Evolutionary conservation across 2,797 vertebrate genomes (phyloP), one percentile per base, ranked within the genome.

Genomic region (Tenualosa ilisha): DNA sequence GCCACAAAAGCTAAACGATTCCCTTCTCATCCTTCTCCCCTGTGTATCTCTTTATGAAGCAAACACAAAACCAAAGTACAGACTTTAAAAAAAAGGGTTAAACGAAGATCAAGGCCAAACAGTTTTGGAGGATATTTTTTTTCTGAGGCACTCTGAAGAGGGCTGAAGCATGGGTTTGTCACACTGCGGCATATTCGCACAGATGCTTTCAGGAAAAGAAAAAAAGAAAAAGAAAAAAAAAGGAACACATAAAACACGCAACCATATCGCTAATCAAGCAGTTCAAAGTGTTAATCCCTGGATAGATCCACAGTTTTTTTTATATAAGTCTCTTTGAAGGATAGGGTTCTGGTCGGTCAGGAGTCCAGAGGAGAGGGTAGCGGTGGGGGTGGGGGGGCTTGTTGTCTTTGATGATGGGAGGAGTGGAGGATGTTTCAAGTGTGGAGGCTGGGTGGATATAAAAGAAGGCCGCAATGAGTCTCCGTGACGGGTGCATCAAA

Each of bases 271-370:
- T 72, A 87, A 87, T 83, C 75, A 72, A 84, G 50, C 63, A 82
- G 51, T 40, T 82, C 81, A 88, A 86, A 84, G 54, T 81, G 51
- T 65, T 84, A 87, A 83, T 82, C 37, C 40, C 46, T 54, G 81
- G 63, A 53, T 75, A 88, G 65, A 85, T 88, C 84, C 84, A 86
- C 85, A 90, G 82, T 88, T 85, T 87, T 72, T 81, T 43, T 22
- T 22, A 72, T 72, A 40, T 43, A 84, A 89, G 88, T 89, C 87
- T 88, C 86, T 84, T 72, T 85, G 68, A 72, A 79, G 72, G 40
- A 79, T 43, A 68, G 53, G 50, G 68, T 82, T 79, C 65, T 82
- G 82, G 49, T 61, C 43, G 85, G 65, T 81, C 82, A 56, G 83
- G 46, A 56, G 65, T 79, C 72, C 72, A 63, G 26, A 61, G 54